Conservation (phyloP, 1,140 invertebrate genomes). For the Tachypleus tridentatus region DNA sequence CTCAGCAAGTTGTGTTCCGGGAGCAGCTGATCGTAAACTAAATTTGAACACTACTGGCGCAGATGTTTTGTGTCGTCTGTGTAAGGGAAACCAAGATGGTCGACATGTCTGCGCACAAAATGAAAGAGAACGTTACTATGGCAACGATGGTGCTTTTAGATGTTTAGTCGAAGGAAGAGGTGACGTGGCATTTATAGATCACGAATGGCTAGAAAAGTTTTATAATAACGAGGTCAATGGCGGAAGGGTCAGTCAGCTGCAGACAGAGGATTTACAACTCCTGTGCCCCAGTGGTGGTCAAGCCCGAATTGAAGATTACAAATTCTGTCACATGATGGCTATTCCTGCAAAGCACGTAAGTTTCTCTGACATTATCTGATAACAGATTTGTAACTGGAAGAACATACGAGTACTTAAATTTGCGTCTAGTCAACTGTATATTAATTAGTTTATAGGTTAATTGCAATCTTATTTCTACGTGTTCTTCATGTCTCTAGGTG, state of each 20-base stretch:
- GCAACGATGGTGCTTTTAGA: conserved; percentile 16
- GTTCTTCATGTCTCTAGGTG: too few species aligned
- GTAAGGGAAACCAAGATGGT: conserved; percentile 11
- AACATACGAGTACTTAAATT: too few species aligned
- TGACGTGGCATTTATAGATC: conserved; percentile 16
- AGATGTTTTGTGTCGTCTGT: conserved; percentile 9
- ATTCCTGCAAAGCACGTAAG: conserved; percentile 5
- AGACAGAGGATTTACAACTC: conserved; percentile 1
- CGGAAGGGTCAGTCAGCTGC: not conserved
- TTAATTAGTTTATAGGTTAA: too few species aligned
- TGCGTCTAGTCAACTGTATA: too few species aligned
- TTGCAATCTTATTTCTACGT: too few species aligned
- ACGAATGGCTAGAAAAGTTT: not conserved
- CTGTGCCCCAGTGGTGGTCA: conserved; percentile 1
- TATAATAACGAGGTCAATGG: too few species aligned
- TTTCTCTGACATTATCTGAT: too few species aligned
- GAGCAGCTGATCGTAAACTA: conserved; percentile 15
- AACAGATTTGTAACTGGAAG: too few species aligned
- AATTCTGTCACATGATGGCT: conserved; percentile 14
- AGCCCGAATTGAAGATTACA: conserved; percentile 8
- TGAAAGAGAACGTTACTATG: conserved; percentile 6
- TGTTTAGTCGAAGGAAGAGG: conserved; percentile 16
- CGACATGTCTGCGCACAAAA: conserved; percentile 10
- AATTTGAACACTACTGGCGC: conserved; percentile 14
- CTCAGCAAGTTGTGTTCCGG: conserved; percentile 14